Evolutionary conservation across 2,888 invertebrate genomes (phyloP).

Genomic region (Agonopterix subpropinquella): DNA sequence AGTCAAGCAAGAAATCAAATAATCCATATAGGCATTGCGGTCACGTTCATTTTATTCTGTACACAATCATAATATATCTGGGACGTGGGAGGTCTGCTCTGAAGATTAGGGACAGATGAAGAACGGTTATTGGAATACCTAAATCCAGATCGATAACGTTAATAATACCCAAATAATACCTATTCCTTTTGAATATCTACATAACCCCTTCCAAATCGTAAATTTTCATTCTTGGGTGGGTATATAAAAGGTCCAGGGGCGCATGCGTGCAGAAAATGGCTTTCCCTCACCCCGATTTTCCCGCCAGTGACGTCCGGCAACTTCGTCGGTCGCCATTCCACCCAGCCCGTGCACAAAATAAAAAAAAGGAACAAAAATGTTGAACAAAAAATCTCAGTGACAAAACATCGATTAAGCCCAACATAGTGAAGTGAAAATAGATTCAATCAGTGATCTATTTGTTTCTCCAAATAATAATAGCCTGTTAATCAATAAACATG

Average conservation of each 20-base stretch:
- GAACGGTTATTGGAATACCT: too few relatives aligned
- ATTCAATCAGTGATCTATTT: neutral
- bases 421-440: constrained; percentile 15
- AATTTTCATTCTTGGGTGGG: constrained; percentile 1
- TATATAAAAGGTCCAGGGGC: constrained; percentile 10
- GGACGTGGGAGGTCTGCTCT: too few relatives aligned
- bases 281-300: constrained; percentile 33
- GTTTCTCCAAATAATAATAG: constrained; percentile 23
- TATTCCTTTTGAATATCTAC: too few relatives aligned
- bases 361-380: constrained; percentile 15
- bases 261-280: constrained; percentile 44
- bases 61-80: too few relatives aligned
- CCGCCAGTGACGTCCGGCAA: constrained; percentile 44
- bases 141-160: too few relatives aligned
- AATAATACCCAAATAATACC: too few relatives aligned
- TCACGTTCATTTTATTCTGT: too few relatives aligned
- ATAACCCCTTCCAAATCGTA: neutral
- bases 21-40: too few relatives aligned
- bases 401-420: constrained; percentile 14
- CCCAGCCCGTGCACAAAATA: constrained; percentile 5
- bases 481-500: constrained; percentile 30
- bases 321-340: constrained; percentile 25
- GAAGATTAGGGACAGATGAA: too few relatives aligned
- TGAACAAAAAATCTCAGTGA: constrained; percentile 13
- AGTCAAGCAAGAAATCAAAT: too few relatives aligned